A percentile compares a stretch with the other conserved stretches of the same genome.
Evolutionary conservation across 2,797 vertebrate genomes (phyloP).

Genomic region (Numenius phaeopus): DNA sequence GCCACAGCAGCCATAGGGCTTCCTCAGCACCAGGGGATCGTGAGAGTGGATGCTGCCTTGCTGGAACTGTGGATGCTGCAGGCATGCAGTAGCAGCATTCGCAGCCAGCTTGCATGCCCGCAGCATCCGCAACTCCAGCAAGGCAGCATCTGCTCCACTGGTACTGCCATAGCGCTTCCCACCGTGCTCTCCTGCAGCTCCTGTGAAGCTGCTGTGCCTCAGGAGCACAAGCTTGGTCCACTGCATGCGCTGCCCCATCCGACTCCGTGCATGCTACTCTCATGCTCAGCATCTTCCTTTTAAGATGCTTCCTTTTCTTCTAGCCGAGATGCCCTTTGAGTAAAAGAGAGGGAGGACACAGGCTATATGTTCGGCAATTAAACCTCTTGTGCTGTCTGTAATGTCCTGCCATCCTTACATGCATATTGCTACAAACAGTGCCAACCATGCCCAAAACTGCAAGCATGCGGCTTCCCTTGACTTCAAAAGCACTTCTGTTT

Average conservation of each 20-base stretch:
- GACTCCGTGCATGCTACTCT: fast-evolving
- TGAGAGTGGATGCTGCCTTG: background rate
- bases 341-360: background rate
- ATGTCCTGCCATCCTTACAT: background rate
- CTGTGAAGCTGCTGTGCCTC: background rate
- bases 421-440: background rate
- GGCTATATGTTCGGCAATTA: background rate
- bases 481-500: background rate
- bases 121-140: background rate
- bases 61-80: background rate
- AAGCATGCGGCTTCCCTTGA: background rate
- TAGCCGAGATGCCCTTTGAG: background rate
- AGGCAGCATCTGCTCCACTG: background rate
- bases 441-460: background rate
- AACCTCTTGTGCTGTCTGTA: background rate
- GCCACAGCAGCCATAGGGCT: fast-evolving
- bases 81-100: background rate
- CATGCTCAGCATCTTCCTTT: background rate
- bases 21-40: background rate
- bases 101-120: background rate
- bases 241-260: fast-evolving
- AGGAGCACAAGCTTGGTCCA: background rate
- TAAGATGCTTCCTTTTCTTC: background rate
- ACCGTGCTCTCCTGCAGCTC: fast-evolving
- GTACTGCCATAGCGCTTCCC: background rate